A percentile compares a stretch with the other conserved stretches of the same genome.
Conservation (phyloP, 1,140 invertebrate species). For the Drosophila pectinifera region DNA sequence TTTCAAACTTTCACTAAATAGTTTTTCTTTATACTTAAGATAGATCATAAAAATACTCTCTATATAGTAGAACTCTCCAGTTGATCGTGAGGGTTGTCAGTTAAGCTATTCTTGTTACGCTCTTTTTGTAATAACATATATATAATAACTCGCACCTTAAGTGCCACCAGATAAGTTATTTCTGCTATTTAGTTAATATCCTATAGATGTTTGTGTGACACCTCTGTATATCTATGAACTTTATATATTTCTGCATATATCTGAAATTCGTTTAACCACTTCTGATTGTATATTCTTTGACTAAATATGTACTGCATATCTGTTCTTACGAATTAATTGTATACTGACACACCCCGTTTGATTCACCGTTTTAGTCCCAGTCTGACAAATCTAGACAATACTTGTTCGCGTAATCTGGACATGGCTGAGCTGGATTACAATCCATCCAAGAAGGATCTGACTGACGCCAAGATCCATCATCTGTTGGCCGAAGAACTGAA, state of each 20-base stretch:
- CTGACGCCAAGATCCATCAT: slow-evolving; percentile 96
- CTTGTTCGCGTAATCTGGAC: slow-evolving; percentile 93
- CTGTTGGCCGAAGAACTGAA: slow-evolving; percentile 95
- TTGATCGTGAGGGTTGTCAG: too few relatives aligned
- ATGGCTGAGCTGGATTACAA: slow-evolving; percentile 97
- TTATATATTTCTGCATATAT: slow-evolving; percentile 38
- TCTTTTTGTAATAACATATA: too few relatives aligned
- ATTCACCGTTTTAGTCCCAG: slow-evolving; percentile 87
- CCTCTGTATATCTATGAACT: slow-evolving; percentile 3
- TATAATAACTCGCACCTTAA: not conserved
- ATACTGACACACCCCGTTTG: slow-evolving; percentile 15
- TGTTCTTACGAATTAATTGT: not conserved
- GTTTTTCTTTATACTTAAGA: too few relatives aligned
- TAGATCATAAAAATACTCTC: too few relatives aligned
- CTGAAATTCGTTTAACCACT: slow-evolving; percentile 75
- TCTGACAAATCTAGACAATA: slow-evolving; percentile 92
- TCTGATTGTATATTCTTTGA: not conserved
- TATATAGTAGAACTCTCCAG: too few relatives aligned
- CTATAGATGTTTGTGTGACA: slow-evolving; percentile 13
- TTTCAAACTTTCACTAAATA: too few relatives aligned
- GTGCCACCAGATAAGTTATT: not conserved
- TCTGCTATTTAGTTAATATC: not conserved
- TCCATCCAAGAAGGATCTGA: slow-evolving; percentile 95
- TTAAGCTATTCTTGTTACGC: not conserved
- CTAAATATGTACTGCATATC: slow-evolving; percentile 1